phyloP scores from a whole-genome alignment of 2,113 vertebrate genomes.

The Geococcyx californianus region DNA sequence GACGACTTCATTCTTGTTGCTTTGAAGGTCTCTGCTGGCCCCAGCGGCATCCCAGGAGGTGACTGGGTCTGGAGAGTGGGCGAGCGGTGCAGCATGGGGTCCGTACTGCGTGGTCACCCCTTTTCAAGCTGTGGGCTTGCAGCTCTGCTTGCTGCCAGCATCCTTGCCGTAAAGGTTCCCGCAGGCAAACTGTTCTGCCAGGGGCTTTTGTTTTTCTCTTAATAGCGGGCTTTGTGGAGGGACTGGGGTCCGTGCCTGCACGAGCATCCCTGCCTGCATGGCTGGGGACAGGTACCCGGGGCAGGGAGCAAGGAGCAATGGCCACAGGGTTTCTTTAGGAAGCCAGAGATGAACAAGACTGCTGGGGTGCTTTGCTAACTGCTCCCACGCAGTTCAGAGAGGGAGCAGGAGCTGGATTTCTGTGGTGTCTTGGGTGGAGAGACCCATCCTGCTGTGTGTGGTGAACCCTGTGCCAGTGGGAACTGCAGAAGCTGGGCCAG shows the following conservation, averaged over 20 bases:
- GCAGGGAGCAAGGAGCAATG: neutral
- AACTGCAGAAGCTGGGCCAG: rapidly evolving
- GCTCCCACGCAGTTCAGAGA: neutral
- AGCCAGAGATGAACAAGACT: neutral
- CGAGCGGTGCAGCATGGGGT: rapidly evolving
- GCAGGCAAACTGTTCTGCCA: rapidly evolving
- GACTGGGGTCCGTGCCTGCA: rapidly evolving
- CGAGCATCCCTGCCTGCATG: rapidly evolving
- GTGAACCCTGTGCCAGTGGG: neutral
- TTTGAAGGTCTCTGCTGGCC: neutral
- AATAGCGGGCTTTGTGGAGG: neutral
- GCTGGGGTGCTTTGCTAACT: neutral
- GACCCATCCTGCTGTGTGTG: rapidly evolving
- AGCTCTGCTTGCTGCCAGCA: rapidly evolving
- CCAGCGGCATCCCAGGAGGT: neutral
- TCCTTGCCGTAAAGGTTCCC: neutral
- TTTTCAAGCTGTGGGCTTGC: rapidly evolving
- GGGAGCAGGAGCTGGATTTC: neutral
- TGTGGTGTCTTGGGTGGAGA: neutral
- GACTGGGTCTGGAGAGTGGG: neutral
- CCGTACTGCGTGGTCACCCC: rapidly evolving
- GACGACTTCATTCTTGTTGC: rapidly evolving
- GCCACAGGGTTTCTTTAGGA: rapidly evolving
- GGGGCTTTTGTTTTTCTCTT: neutral
- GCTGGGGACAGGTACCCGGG: rapidly evolving